A percentile compares a stretch with the other conserved stretches of the same genome.
These are phyloP conservation scores for Lathamus discolor DNA, from an alignment of 2,113 vertebrate species.

Conservation along the genomic window DNA sequence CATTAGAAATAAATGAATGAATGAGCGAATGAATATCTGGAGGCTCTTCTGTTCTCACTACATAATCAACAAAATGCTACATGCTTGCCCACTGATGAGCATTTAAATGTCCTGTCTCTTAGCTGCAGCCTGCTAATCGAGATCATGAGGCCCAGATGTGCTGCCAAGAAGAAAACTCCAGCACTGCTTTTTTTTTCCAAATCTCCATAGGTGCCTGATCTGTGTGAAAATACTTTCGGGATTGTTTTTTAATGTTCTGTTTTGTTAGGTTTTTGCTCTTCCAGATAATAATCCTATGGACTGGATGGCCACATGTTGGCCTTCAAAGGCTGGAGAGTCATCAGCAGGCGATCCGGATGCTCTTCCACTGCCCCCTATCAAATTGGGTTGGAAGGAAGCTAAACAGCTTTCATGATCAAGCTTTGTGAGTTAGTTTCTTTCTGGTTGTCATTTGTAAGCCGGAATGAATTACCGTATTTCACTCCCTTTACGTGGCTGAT, in stretches of 20 bases:
- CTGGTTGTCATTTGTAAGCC: background rate
- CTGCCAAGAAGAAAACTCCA: background rate
- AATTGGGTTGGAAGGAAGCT: background rate
- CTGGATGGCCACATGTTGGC: background rate
- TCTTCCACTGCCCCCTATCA: background rate
- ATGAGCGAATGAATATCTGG: background rate
- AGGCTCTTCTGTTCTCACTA: constrained; percentile 4
- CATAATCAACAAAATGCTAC: background rate
- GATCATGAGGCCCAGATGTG: background rate
- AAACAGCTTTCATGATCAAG: background rate
- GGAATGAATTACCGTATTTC: background rate
- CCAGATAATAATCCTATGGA: background rate
- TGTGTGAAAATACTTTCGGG: background rate
- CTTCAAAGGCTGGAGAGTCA: background rate
- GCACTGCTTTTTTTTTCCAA: background rate
- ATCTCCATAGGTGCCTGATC: background rate
- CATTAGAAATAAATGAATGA: background rate
- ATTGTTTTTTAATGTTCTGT: background rate
- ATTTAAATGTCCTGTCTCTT: background rate
- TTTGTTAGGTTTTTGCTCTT: background rate
- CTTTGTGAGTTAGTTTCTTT: background rate
- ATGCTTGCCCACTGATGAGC: background rate
- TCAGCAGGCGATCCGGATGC: background rate
- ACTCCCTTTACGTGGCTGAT: background rate
- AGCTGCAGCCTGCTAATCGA: background rate